Base-by-base conservation (phyloP, 2,797 vertebrate species). In the Pelodytes ibericus region DNA sequence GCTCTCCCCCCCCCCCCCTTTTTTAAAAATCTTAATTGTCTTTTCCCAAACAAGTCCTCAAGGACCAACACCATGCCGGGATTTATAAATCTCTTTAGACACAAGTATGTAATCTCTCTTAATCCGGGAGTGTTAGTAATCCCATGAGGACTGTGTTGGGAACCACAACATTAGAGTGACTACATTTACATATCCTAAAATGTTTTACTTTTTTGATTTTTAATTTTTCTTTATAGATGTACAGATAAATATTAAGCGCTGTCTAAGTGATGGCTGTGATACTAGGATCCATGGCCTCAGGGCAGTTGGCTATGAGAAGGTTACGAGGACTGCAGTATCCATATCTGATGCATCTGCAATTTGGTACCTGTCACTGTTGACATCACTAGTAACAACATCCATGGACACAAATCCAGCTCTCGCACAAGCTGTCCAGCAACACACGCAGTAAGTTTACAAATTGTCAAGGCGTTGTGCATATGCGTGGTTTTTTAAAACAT, bases 191-290 rank as follows among this genome's bases (percentile, higher is more conserved):
- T n/a, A 22, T 16, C 51, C 1, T 72, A 31, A 44, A n/a, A n/a
- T n/a, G n/a, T n/a, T n/a, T n/a, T 44, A 61, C 29, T 61, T 15
- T 49, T 72, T 62, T 62, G n/a, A 3, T 49, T 7, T 63, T 58
- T 44, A 22, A 7, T 24, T 20, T 53, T 53, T 20, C 22, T 3
- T 22, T 53, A 7, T 24, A 99, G 98, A 96, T 88, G 92, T 99
- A 71, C 97, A 99, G 90, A 98, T 99, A 81, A 99, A 99, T 89
- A 98, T 99, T 82, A 99, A 98, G 83, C 95, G 96, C 26, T 99
- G 97, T 87, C 88, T 98, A 81, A 98, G 96, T 0, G 96, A 99
- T 29, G 98, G 98, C 0, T 99, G 98, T 64, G 98, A 99, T 89
- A 98, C 96, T 0, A 93, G 98, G 25, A 96, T 99, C 84, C 97